Evolutionary conservation across 2,113 vertebrate genomes (phyloP), one percentile per base, ranked within the genome.

Genomic region (Gopherus flavomarginatus): DNA sequence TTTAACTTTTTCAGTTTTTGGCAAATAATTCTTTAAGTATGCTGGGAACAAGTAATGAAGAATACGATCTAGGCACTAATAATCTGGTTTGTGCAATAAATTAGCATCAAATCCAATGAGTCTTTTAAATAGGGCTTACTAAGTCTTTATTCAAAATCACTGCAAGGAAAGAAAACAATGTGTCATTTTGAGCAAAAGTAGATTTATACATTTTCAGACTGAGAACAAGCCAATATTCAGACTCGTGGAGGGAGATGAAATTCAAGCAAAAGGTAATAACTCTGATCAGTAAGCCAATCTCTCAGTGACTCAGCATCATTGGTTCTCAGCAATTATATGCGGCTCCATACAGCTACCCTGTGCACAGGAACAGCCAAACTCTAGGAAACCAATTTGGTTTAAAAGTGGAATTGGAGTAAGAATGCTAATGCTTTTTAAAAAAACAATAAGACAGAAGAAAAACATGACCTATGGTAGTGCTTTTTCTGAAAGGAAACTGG

Each of bases 61-160:
- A 86, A 89, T 27, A 72, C 4, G 35, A 94, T 8, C 10, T 4
- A 77, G 50, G 53, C 44, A 89, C 53, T 8, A 79, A 21, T 90
- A 94, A 93, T 87, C 89, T 83, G 42, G 50, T 91, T 94, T 89
- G 50, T 79, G 77, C 44, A 87, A 54, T 35, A 92, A 96, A 85
- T 21, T 29, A 95, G 75, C 90, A 94, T 87, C 92, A 94, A 93
- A 93, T 92, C 88, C 86, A 90, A 87, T 75, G n/a, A 97, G 49
- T 47, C 88, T 86, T 92, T 65, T 75, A 88, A 79, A 94, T 21
- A 92, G 27, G 11, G 29, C 42, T 85, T 90, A 84, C 9, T 81
- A 88, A 88, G 38, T 78, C 93, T 56, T 75, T 82, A 88, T 52
- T 77, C 27, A 86, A 50, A 92, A 90, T 81, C 89, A 93, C 21